Conservation (phyloP, 2,797 vertebrate genomes). For the Hipposideros larvatus region DNA sequence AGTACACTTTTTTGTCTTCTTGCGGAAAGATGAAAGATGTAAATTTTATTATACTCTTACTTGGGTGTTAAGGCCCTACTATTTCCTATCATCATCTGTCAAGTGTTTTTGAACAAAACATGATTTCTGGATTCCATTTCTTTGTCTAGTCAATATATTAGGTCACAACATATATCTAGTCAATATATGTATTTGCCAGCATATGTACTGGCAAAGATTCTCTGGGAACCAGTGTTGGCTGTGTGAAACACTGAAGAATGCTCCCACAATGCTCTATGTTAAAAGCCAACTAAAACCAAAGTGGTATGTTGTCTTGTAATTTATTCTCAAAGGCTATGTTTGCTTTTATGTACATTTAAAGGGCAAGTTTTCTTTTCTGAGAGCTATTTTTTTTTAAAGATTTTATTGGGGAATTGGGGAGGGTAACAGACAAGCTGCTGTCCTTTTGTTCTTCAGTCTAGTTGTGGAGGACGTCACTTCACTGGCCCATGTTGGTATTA, state of each 20-base stretch:
- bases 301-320: not conserved
- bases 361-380: not conserved
- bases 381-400: not conserved
- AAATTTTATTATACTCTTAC: not conserved
- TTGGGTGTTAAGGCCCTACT: not conserved
- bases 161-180: not conserved
- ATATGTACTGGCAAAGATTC: not conserved
- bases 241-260: not conserved
- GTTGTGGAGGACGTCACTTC: too few relatives aligned
- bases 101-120: not conserved
- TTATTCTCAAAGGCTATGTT: not conserved
- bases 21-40: not conserved
- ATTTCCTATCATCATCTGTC: not conserved
- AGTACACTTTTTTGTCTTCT: not conserved
- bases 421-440: too few relatives aligned
- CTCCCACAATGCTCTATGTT: not conserved
- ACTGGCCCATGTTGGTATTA: too few relatives aligned
- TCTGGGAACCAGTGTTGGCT: not conserved
- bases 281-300: constrained; percentile 37
- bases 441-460: too few relatives aligned
- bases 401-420: too few relatives aligned
- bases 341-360: constrained; percentile 22
- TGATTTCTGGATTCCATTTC: constrained; percentile 18
- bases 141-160: not conserved
- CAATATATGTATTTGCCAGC: too few relatives aligned